Percentiles rank a stretch among this genome's conserved stretches.
These are phyloP conservation scores for Psylliodes chrysocephalus DNA, from an alignment of 2,888 invertebrate genomes.

Conservation along the genomic window DNA sequence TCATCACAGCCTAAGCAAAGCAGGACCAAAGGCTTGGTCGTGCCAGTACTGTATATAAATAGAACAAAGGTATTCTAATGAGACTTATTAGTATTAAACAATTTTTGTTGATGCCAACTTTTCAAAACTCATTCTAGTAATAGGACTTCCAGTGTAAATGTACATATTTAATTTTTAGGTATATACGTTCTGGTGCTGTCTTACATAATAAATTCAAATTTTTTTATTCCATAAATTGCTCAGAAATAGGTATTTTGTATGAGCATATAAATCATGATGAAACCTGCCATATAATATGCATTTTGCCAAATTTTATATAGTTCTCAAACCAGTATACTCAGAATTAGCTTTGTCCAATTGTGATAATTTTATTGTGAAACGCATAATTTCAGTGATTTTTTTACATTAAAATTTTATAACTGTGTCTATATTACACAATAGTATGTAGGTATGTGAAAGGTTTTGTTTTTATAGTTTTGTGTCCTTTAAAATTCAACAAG, in stretches of 20 bases:
- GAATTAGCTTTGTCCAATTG: conserved; percentile 16
- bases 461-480: too few species aligned
- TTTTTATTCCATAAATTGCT: neutral
- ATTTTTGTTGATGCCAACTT: conserved; percentile 1
- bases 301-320: conserved; percentile 25
- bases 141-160: neutral
- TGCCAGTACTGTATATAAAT: too few species aligned
- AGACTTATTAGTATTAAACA: neutral
- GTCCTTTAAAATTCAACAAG: too few species aligned
- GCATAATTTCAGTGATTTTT: conserved; percentile 24
- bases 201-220: neutral
- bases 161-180: neutral
- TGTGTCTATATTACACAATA: neutral
- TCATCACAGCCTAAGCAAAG: too few species aligned
- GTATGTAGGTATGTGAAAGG: too few species aligned
- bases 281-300: conserved; percentile 20
- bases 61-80: neutral
- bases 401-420: neutral
- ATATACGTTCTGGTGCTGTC: conserved; percentile 4
- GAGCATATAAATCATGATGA: neutral
- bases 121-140: neutral
- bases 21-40: too few species aligned
- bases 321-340: conserved; percentile 17
- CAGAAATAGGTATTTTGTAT: neutral
- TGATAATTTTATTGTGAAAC: conserved; percentile 16